These are phyloP conservation scores for Ptyas mucosa DNA, from an alignment of 2,113 vertebrate genomes.

Conservation along the genomic window DNA sequence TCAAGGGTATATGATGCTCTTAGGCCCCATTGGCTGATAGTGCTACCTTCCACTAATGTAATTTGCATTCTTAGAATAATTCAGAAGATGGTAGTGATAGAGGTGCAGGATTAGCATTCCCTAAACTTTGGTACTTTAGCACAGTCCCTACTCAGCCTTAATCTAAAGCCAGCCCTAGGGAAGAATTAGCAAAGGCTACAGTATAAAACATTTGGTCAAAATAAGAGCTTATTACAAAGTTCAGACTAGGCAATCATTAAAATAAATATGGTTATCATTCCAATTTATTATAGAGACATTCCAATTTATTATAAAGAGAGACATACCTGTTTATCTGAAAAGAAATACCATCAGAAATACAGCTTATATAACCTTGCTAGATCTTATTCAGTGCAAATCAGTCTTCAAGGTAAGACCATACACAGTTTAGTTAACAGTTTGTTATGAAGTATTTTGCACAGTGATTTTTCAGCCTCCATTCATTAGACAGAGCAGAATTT, in stretches of 20 bases:
- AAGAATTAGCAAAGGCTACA: neutral
- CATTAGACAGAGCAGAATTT: neutral
- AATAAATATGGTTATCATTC: neutral
- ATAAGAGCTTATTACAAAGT: neutral
- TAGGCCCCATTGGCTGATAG: neutral
- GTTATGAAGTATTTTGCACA: neutral
- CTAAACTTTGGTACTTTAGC: neutral
- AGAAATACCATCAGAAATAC: neutral
- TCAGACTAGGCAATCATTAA: neutral
- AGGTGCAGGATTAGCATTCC: neutral
- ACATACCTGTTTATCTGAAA: neutral
- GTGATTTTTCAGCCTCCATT: neutral
- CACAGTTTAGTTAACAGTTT: neutral
- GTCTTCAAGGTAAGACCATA: neutral
- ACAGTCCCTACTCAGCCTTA: neutral
- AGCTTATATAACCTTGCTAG: neutral
- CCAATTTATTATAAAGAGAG: neutral
- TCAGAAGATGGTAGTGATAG: neutral
- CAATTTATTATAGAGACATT: neutral
- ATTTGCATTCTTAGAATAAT: neutral
- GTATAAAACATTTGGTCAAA: neutral
- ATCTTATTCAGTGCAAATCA: neutral
- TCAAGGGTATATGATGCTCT: neutral
- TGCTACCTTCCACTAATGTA: neutral
- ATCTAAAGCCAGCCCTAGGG: neutral